These are phyloP conservation scores for Venustoraphidia nigricollis DNA, from an alignment of 2,888 invertebrate species.

Conservation along the genomic window DNA sequence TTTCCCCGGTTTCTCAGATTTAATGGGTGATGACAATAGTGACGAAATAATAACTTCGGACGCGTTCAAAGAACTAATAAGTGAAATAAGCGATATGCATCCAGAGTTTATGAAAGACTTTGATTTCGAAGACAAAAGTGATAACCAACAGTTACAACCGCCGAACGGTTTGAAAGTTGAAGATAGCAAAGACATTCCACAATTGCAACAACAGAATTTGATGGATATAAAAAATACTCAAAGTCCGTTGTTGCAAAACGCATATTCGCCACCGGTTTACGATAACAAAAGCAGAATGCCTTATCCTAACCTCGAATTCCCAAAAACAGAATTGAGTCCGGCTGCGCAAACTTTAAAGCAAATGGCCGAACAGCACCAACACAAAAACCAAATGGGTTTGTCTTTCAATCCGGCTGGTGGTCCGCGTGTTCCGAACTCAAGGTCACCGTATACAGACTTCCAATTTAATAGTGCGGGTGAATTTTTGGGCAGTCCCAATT, in stretches of 20 bases:
- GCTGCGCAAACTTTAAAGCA: conserved; percentile 92
- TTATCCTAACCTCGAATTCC: conserved; percentile 24
- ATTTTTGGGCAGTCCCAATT: conserved; percentile 32
- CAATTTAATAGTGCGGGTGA: conserved; percentile 35
- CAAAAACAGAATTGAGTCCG: conserved; percentile 57
- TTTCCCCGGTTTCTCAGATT: conserved; percentile 64
- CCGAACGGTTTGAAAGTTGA: conserved; percentile 23
- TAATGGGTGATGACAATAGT: conserved; percentile 71
- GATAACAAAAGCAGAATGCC: conserved; percentile 19
- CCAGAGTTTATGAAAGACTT: conserved; percentile 71
- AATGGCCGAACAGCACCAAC: conserved; percentile 95
- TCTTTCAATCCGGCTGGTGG: conserved; percentile 25
- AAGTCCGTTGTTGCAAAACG: conserved; percentile 21
- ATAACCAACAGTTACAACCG: conserved; percentile 8
- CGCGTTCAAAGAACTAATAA: conserved; percentile 73
- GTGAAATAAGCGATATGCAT: conserved; percentile 68
- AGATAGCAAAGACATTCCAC: conserved; percentile 21
- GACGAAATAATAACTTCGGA: conserved; percentile 61
- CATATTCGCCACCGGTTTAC: conserved; percentile 24
- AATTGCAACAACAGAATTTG: conserved; percentile 10
- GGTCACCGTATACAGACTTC: conserved; percentile 46
- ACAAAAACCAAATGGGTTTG: conserved; percentile 56
- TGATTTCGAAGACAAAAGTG: conserved; percentile 49
- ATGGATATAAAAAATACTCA: conserved; percentile 18
- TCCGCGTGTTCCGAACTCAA: conserved; percentile 23